Conservation (phyloP, 2,797 vertebrate species). For the Myotis planiceps region DNA sequence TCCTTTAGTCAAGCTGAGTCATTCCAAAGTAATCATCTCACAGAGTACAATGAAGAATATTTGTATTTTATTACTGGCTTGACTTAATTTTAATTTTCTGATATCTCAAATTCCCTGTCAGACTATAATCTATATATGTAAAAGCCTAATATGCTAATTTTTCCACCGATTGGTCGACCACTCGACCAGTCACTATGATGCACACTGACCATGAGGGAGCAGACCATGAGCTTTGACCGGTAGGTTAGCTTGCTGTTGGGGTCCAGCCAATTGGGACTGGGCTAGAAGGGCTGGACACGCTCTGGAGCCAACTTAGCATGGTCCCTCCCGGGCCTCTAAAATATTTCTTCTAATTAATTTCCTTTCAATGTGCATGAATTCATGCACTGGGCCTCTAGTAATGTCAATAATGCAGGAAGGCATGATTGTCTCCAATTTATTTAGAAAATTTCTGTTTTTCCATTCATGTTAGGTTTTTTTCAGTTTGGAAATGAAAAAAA, state of each 20-base stretch:
- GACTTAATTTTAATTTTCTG: neutral
- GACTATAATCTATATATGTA: neutral
- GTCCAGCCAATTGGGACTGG: no score
- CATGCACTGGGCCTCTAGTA: neutral
- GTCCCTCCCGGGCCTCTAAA: no score
- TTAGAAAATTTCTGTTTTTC: constrained; percentile 16
- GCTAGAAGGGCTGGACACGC: no score
- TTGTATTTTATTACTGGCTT: neutral
- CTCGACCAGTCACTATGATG: no score
- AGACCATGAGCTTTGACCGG: no score
- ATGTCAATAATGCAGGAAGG: neutral
- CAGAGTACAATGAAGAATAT: neutral
- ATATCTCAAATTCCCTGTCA: neutral
- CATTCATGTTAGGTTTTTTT: neutral
- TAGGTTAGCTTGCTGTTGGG: no score
- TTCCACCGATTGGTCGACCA: no score
- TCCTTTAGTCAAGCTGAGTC: neutral
- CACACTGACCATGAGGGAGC: no score
- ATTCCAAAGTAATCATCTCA: neutral
- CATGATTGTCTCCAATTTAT: neutral
- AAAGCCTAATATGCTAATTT: no score
- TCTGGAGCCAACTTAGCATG: no score
- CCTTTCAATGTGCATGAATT: no score
- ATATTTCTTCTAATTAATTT: no score
- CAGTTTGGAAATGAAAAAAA: neutral